Base-by-base conservation (phyloP, 2,113 vertebrate genomes). In the Platysteira castanea region DNA sequence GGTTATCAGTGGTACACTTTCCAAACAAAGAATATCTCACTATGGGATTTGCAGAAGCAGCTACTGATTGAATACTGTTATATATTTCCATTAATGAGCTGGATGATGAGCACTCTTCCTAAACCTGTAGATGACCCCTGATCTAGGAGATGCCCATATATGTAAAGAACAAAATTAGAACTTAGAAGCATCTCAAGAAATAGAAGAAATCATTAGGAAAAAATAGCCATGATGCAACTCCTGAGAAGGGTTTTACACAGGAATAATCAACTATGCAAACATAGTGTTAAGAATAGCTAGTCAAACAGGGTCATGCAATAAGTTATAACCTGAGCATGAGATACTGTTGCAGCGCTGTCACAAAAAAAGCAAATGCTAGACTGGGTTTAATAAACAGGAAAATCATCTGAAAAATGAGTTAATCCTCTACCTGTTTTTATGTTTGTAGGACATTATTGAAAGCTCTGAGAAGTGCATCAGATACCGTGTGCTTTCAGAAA, bases 261-360 rank as follows among this genome's bases (percentile, higher is more conserved):
- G 15, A 91, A 75, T 91, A 84, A 87, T 94, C 60, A 87, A 23
- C 64, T 84, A 79, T 84, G 81, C 69, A 93, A 94, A 85, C 52
- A 53, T 2, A 42, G 6, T 70, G 52, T 87, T 71, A 87, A 78
- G 65, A 87, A 54, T 5, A 89, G 30, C 33, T 71, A 15, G 47
- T 89, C 37, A 61, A 31, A 54, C 9, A 49, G 56, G 68, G 50
- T 93, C 60, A 70, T 20, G 4, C 37, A 84, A 0, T 46, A 77
- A 88, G 53, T 68, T 89, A 27, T 16, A 80, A 89, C 59, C 64
- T 75, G 42, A 89, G 47, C 47, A 30, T 82, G 33, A 87, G 81
- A n/a, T 76, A 79, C 71, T 64, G n/a, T 71, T 89, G 71, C 71
- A 52, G 50, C 64, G 52, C 35, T 91, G 30, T 89, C 52, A 81